A percentile compares a stretch with the other conserved stretches of the same genome.
phyloP scores from a whole-genome alignment of 2,113 vertebrate species.

The Zeus faber region DNA sequence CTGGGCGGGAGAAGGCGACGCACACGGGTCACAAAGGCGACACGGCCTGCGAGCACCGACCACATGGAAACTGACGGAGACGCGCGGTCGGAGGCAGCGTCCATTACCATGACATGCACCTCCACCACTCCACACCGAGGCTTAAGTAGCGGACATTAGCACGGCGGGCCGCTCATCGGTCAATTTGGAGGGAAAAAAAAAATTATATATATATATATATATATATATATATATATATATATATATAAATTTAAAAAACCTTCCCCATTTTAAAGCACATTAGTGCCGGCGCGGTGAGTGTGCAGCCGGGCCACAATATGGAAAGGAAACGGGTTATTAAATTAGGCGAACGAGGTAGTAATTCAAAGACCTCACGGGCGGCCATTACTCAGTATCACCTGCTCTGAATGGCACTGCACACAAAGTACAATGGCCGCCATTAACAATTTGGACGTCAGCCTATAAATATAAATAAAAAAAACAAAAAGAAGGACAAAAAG shows the following conservation, averaged over 20 bases:
- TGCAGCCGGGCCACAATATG: constrained; percentile 47
- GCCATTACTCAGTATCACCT: constrained; percentile 40
- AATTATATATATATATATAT: too few relatives aligned
- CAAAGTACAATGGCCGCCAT: constrained; percentile 2
- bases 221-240: too few relatives aligned
- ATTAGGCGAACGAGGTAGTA: constrained; percentile 57
- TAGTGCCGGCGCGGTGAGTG: constrained; percentile 42
- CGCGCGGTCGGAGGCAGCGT: constrained; percentile 47
- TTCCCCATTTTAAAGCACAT: constrained; percentile 51
- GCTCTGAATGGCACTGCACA: constrained; percentile 23
- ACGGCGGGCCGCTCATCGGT: too few relatives aligned
- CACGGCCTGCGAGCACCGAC: too few relatives aligned
- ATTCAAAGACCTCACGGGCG: constrained; percentile 41
- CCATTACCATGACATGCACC: constrained; percentile 44
- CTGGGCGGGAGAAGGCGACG: constrained; percentile 55
- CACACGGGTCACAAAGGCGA: too few relatives aligned
- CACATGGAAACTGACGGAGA: constrained; percentile 20
- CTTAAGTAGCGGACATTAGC: constrained; percentile 50
- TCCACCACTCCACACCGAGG: too few relatives aligned
- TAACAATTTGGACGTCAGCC: background rate
- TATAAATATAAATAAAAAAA: background rate
- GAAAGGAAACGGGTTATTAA: constrained; percentile 65
- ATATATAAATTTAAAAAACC: too few relatives aligned
- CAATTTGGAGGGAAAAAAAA: too few relatives aligned
- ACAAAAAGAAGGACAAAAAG: background rate